Conservation (phyloP, 2,113 vertebrate species). For the Uropsilus gracilis region DNA sequence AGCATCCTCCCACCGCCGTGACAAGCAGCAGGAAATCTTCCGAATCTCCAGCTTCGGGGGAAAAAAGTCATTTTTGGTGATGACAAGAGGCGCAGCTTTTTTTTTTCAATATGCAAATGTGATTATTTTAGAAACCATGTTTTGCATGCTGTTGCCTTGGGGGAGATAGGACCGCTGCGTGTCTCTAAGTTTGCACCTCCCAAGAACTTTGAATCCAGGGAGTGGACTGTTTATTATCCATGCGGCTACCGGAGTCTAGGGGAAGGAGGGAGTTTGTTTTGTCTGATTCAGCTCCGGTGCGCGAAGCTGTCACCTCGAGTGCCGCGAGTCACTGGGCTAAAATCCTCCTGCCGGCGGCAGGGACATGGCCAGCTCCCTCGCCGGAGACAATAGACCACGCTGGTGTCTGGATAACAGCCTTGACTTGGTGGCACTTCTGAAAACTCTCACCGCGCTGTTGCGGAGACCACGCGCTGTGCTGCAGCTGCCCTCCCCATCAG, state of each 20-base stretch:
- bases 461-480: too few relatives aligned
- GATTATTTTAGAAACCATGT: constrained; percentile 32
- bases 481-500: constrained; percentile 29
- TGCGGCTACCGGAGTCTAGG: constrained; percentile 50
- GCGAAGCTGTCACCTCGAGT: constrained; percentile 37
- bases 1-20: constrained; percentile 56
- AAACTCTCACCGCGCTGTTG: not conserved
- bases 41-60: constrained; percentile 53
- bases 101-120: not conserved
- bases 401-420: not conserved
- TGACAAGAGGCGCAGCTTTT: not conserved
- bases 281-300: constrained; percentile 1
- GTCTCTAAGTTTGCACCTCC: constrained; percentile 52
- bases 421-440: constrained; percentile 50
- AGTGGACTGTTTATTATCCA: constrained; percentile 9
- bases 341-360: constrained; percentile 11
- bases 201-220: constrained; percentile 35
- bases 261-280: constrained; percentile 74
- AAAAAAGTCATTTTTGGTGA: constrained; percentile 51
- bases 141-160: constrained; percentile 45
- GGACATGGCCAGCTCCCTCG: not conserved
- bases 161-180: constrained; percentile 47
- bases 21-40: not conserved
- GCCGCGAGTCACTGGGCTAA: constrained; percentile 25
- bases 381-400: not conserved